Percentiles rank a stretch among this genome's conserved stretches.
Conservation (phyloP, 1,140 invertebrate species). For the Aleiodes sp. region DNA sequence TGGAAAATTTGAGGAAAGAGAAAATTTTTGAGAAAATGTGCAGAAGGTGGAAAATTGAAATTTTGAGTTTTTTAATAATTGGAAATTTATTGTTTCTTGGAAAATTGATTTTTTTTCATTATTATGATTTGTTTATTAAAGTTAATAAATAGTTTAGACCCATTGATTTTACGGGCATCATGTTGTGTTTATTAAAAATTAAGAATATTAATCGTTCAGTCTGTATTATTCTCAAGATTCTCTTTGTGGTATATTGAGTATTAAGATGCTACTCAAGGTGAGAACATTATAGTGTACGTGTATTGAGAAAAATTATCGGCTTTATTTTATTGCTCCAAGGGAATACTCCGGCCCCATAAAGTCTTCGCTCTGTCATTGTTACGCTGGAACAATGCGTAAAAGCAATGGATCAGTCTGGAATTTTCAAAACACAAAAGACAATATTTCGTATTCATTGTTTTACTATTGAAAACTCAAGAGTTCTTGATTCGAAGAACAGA, state of each 20-base stretch:
- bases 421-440: neutral
- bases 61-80: neutral
- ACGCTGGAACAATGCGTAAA: neutral
- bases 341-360: neutral
- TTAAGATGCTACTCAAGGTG: neutral
- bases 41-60: neutral
- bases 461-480: neutral
- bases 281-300: neutral
- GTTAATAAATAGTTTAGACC: neutral
- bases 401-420: neutral
- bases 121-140: neutral
- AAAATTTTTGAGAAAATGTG: neutral
- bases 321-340: neutral
- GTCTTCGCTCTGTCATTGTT: neutral
- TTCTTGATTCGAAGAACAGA: conserved; percentile 6
- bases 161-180: neutral
- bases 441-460: conserved; percentile 1
- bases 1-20: too few relatives aligned
- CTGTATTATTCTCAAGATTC: too few relatives aligned
- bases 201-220: neutral
- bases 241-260: neutral
- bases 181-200: neutral
- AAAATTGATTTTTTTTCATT: neutral
- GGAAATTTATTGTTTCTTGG: neutral
- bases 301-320: neutral